Evolutionary conservation across 2,888 invertebrate species (phyloP).

Genomic region (Phlogophora meticulosa): DNA sequence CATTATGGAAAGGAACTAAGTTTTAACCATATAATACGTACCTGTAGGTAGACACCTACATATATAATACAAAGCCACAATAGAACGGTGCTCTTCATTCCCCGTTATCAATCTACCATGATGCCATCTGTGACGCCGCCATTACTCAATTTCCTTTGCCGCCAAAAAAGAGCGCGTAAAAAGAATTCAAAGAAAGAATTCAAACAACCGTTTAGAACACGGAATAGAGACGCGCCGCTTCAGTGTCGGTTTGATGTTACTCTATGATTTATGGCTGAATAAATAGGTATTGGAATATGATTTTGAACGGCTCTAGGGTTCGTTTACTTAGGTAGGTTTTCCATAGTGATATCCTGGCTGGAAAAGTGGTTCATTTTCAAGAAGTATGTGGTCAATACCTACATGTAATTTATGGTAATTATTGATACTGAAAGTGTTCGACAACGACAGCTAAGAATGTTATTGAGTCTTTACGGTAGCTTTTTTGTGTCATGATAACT

Average conservation of each 20-base stretch:
- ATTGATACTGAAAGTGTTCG: background rate
- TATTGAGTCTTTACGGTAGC: background rate
- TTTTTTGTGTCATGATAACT: background rate
- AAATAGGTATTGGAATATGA: conserved; percentile 57
- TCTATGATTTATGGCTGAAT: conserved; percentile 65
- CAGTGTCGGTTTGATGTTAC: conserved; percentile 64
- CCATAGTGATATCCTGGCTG: background rate
- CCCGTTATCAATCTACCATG: conserved; percentile 89
- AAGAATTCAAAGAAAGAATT: conserved; percentile 78
- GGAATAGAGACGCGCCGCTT: conserved; percentile 70
- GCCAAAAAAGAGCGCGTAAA: conserved; percentile 83
- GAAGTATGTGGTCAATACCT: background rate
- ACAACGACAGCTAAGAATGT: background rate
- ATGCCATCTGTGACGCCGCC: conserved; percentile 90
- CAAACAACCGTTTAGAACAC: conserved; percentile 71
- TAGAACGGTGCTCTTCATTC: conserved; percentile 85
- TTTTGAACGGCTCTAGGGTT: conserved; percentile 31
- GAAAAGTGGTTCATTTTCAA: background rate
- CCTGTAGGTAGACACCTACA: conserved; percentile 41
- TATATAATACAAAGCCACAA: conserved; percentile 76
- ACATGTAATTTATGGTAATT: background rate
- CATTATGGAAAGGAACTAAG: conserved; percentile 64
- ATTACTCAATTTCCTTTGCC: conserved; percentile 90
- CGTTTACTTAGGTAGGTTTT: conserved; percentile 14
- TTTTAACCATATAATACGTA: conserved; percentile 38